Evolutionary conservation across 2,888 invertebrate species (phyloP), one percentile per base, ranked within the genome.

Genomic region (Odontothrips loti): DNA sequence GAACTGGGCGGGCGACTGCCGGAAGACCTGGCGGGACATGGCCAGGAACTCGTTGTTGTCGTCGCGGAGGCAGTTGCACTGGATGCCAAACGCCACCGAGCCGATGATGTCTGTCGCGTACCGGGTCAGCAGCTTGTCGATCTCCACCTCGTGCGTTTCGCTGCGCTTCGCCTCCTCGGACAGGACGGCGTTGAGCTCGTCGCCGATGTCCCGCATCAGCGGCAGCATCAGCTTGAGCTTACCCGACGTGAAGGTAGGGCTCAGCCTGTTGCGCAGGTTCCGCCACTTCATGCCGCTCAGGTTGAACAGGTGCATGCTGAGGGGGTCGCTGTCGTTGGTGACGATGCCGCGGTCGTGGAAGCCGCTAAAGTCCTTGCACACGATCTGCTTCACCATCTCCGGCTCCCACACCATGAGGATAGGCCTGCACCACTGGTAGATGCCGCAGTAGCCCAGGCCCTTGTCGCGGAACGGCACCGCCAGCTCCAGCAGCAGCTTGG

Each of bases 171-270:
- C 68, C 27, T 75, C 68, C 2, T 8, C 12, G 27, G 23, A 8
- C 23, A 75, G 0, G 23, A 9, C 8, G 68, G 68, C 10, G 23
- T 9, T 75, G 58, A 89, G 85, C 80, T 87, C 86, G 58, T 86
- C 85, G 20, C 87, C 86, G 47, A 87, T 88, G 79, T 88, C 87
- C 51, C 86, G 83, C 85, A 90, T 88, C 48, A 89, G 85, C 0
- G 87, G 87, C 43, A 89, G 87, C 90, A 91, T 90, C 79, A 85
- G 86, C 84, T 89, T 90, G 81, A 91, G 86, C 85, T 90, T 91
- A 27, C 89, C 90, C 1, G 89, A 87, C 0, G 90, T 89, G 84
- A 91, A 89, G 0, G 89, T 88, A 0, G 90, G 90, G 0, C 90
- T 88, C 47, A 91, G 85, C 83, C 89, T 90, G 0, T 87, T 84